Conservation (phyloP, 2,888 invertebrate genomes). For the Bugulina stolonifera region DNA sequence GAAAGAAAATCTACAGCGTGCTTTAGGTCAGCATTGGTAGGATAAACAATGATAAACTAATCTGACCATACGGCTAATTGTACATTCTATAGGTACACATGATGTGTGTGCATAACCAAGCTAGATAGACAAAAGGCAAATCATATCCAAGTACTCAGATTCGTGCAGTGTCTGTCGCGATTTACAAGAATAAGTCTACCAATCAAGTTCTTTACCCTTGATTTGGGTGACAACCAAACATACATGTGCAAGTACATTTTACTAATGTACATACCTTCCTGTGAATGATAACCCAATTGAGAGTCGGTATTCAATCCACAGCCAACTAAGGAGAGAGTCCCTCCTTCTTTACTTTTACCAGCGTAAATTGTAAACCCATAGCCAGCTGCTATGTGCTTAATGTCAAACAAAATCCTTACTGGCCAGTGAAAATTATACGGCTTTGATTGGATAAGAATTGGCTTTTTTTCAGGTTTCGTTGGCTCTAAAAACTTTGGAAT, state of each 20-base stretch:
- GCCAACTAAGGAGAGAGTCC: conserved; percentile 65
- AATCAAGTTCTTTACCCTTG: too few relatives aligned
- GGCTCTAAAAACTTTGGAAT: conserved; percentile 3
- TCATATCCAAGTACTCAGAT: too few relatives aligned
- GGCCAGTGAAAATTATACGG: conserved; percentile 22
- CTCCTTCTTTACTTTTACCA: conserved; percentile 32
- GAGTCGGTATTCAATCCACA: conserved; percentile 87
- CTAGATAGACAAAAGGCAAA: too few relatives aligned
- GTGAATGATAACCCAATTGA: conserved; percentile 70
- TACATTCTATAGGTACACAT: too few relatives aligned
- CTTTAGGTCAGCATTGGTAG: too few relatives aligned
- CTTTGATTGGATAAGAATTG: neutral
- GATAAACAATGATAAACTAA: too few relatives aligned
- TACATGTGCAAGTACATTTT: conserved; percentile 24
- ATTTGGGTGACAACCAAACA: too few relatives aligned
- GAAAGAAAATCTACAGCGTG: too few relatives aligned
- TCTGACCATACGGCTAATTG: too few relatives aligned
- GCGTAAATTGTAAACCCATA: conserved; percentile 75
- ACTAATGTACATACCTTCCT: conserved; percentile 31
- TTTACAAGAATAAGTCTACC: too few relatives aligned
- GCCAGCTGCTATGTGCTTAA: conserved; percentile 62
- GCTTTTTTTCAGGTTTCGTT: neutral
- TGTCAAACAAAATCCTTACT: neutral
- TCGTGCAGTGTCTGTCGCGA: too few relatives aligned
- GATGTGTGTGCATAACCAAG: too few relatives aligned